Percentiles rank a stretch among this genome's conserved stretches.
These are phyloP conservation scores for Rhopalosiphum nymphaeae DNA, from an alignment of 2,888 invertebrate species.

Conservation along the genomic window DNA sequence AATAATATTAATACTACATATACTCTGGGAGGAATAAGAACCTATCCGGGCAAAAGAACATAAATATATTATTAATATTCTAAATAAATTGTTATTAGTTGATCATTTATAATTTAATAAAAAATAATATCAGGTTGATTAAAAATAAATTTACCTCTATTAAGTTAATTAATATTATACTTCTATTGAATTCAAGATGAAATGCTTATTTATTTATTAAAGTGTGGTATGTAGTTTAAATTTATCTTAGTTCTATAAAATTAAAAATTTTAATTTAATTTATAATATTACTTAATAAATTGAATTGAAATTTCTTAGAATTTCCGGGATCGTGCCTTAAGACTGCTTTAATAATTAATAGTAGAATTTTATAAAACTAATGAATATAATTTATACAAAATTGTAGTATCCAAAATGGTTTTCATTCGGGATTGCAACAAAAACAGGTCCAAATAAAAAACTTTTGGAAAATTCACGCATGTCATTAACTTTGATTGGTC, in stretches of 20 bases:
- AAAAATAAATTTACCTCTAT: no score
- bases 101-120: no score
- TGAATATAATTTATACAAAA: not conserved
- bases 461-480: constrained; percentile 77
- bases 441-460: constrained; percentile 77
- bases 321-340: not conserved
- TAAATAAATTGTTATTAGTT: no score
- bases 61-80: no score
- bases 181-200: no score
- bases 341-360: not conserved
- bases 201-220: not conserved
- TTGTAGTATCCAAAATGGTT: constrained; percentile 78
- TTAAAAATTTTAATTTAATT: not conserved
- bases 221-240: not conserved
- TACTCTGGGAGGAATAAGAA: no score
- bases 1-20: no score
- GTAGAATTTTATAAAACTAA: constrained; percentile 30
- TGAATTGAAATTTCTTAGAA: not conserved
- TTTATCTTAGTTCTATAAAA: not conserved
- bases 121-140: no score
- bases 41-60: no score
- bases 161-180: no score
- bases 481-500: constrained; percentile 79
- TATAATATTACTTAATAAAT: not conserved
- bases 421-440: constrained; percentile 79